phyloP scores from a whole-genome alignment of 2,113 vertebrate species.

The Hyaena hyaena region DNA sequence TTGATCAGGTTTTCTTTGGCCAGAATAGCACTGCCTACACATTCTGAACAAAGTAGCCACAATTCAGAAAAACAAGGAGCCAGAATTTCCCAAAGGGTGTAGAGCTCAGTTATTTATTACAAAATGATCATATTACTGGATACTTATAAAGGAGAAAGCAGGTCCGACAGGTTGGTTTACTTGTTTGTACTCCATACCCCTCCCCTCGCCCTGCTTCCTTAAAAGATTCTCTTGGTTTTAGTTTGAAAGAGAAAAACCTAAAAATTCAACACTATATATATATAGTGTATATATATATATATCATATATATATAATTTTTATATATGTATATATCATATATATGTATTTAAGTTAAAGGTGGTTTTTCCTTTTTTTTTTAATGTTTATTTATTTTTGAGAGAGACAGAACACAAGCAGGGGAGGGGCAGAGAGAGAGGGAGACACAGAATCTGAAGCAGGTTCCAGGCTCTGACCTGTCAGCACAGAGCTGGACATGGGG shows the following conservation, averaged over 20 bases:
- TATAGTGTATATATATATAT: too few relatives aligned
- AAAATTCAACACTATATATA: neutral
- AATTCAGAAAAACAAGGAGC: constrained; percentile 21
- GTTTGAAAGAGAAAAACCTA: neutral
- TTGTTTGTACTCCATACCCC: neutral
- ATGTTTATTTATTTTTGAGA: too few relatives aligned
- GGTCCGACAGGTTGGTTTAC: neutral
- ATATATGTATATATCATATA: neutral
- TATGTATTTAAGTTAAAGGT: neutral
- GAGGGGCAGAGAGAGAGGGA: too few relatives aligned
- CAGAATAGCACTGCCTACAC: neutral
- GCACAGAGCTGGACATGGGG: too few relatives aligned
- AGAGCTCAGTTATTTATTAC: neutral
- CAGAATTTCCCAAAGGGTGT: neutral
- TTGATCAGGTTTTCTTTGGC: constrained; percentile 24
- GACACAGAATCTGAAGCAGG: too few relatives aligned
- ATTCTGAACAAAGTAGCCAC: constrained; percentile 39
- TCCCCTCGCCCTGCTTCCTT: neutral
- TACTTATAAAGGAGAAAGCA: neutral
- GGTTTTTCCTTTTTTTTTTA: neutral
- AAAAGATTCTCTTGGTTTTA: constrained; percentile 38
- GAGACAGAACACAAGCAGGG: too few relatives aligned
- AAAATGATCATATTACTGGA: constrained; percentile 28
- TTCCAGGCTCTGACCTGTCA: too few relatives aligned
- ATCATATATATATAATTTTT: too few relatives aligned